Conservation (phyloP, 92 coral and sea anemone species). For the Nematostella vectensis region DNA sequence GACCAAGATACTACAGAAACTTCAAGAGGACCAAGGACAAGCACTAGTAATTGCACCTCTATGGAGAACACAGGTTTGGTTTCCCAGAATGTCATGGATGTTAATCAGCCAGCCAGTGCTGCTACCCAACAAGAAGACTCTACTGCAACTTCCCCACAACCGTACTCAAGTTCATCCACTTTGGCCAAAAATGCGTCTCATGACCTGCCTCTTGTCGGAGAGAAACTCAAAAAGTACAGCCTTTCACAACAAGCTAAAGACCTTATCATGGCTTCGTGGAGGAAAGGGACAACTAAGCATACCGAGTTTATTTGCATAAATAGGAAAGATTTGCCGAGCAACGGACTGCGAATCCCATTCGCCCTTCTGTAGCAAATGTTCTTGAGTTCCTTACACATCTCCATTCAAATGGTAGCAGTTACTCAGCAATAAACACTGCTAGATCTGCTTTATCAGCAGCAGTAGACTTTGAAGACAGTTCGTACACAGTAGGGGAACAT, state of each 20-base stretch:
- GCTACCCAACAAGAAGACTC: conserved; percentile 14
- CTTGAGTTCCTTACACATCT: conserved; percentile 32
- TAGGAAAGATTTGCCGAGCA: conserved; percentile 16
- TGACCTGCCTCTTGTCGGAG: conserved; percentile 22
- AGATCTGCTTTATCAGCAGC: conserved; percentile 42
- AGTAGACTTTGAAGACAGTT: conserved; percentile 16
- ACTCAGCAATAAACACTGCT: conserved; percentile 51
- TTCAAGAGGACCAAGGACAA: conserved; percentile 6
- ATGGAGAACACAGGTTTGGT: conserved; percentile 18
- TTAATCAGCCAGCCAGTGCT: conserved; percentile 26
- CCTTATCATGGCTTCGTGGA: conserved; percentile 23
- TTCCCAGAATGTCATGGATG: conserved; percentile 13
- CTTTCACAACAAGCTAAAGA: conserved; percentile 17
- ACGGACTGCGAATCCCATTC: conserved; percentile 26
- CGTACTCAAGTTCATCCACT: conserved; percentile 15
- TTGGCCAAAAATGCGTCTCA: conserved; percentile 23
- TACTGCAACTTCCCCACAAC: conserved; percentile 33
- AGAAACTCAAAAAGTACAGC: conserved; percentile 10
- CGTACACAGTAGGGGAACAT: conserved; percentile 33
- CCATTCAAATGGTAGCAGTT: conserved; percentile 32
- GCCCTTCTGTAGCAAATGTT: conserved; percentile 28
- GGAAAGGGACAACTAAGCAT: conserved; percentile 17
- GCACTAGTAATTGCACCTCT: conserved; percentile 14
- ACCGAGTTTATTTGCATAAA: conserved; percentile 20
- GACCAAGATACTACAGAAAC: conserved; percentile 5